Conservation (phyloP, 2,888 invertebrate genomes). For the Caenorhabditis auriculariae region DNA sequence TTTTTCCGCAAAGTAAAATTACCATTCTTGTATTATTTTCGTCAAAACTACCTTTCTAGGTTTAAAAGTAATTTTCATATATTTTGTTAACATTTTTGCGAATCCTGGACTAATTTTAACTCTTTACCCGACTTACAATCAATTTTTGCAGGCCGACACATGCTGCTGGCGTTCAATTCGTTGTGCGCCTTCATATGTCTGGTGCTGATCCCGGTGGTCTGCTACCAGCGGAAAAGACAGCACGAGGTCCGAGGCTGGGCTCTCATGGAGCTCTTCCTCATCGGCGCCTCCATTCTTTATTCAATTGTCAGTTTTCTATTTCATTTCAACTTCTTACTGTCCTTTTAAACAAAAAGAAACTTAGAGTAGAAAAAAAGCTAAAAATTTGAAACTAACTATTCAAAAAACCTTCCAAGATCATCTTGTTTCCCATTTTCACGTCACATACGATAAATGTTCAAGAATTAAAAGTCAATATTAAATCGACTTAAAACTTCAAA, state of each 20-base stretch:
- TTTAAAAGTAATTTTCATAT: too few species aligned
- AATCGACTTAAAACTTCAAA: too few species aligned
- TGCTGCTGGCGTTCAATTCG: conserved; percentile 51
- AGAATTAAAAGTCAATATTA: background rate
- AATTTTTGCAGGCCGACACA: conserved; percentile 34
- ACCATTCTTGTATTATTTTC: too few species aligned
- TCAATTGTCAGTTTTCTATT: conserved; percentile 50
- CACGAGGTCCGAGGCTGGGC: conserved; percentile 63
- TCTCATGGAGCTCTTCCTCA: conserved; percentile 62
- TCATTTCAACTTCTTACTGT: conserved; percentile 1
- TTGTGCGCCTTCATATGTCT: conserved; percentile 52
- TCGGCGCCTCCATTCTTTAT: conserved; percentile 61
- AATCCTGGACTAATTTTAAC: too few species aligned
- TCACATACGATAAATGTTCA: background rate
- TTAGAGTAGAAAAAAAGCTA: background rate
- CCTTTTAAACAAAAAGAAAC: background rate
- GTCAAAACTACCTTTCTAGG: too few species aligned
- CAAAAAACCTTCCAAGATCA: background rate
- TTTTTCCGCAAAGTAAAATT: too few species aligned
- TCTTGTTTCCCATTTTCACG: background rate
- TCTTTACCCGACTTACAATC: conserved; percentile 1
- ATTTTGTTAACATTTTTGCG: too few species aligned
- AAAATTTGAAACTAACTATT: background rate
- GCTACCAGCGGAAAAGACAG: conserved; percentile 43
- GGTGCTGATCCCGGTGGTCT: conserved; percentile 53